Evolutionary conservation across 1,140 invertebrate species (phyloP).

Genomic region (Drosophila ficusphila): DNA sequence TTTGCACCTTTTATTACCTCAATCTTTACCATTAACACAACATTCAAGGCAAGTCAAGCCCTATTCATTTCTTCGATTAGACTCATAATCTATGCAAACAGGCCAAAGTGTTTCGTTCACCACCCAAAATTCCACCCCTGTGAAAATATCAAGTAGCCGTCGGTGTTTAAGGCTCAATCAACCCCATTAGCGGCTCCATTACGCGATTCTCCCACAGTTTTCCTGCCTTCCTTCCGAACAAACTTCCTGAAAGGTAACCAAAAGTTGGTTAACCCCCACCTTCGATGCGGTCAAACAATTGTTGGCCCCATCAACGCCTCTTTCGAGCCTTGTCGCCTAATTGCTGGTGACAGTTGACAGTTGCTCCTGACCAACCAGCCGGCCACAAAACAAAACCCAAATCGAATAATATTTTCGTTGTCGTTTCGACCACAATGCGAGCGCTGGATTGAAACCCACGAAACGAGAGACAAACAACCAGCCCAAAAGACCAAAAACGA

Average conservation of each 20-base stretch:
- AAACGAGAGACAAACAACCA: slow-evolving; percentile 55
- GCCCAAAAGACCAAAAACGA: slow-evolving; percentile 65
- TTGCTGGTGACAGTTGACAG: slow-evolving; percentile 73
- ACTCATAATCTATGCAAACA: slow-evolving; percentile 21
- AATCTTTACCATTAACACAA: neutral
- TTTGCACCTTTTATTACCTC: neutral
- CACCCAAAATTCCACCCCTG: slow-evolving; percentile 8
- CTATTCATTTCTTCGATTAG: slow-evolving; percentile 12
- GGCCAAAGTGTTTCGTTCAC: neutral
- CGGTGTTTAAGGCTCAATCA: slow-evolving; percentile 41
- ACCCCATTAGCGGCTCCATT: slow-evolving; percentile 45
- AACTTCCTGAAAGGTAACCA: slow-evolving; percentile 57
- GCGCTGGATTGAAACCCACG: slow-evolving; percentile 35
- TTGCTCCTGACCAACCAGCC: slow-evolving; percentile 25
- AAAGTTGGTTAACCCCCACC: slow-evolving; percentile 11
- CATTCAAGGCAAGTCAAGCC: neutral
- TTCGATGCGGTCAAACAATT: slow-evolving; percentile 22
- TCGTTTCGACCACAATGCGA: slow-evolving; percentile 62
- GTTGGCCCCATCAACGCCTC: slow-evolving; percentile 57
- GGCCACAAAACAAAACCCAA: slow-evolving; percentile 41
- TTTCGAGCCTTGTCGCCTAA: slow-evolving; percentile 61
- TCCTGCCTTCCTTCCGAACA: neutral
- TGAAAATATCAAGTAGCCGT: slow-evolving; percentile 34
- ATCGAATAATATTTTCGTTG: slow-evolving; percentile 82
- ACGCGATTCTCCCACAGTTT: slow-evolving; percentile 6